Evolutionary conservation across 2,113 vertebrate species (phyloP).

Genomic region (Grantiella picta): DNA sequence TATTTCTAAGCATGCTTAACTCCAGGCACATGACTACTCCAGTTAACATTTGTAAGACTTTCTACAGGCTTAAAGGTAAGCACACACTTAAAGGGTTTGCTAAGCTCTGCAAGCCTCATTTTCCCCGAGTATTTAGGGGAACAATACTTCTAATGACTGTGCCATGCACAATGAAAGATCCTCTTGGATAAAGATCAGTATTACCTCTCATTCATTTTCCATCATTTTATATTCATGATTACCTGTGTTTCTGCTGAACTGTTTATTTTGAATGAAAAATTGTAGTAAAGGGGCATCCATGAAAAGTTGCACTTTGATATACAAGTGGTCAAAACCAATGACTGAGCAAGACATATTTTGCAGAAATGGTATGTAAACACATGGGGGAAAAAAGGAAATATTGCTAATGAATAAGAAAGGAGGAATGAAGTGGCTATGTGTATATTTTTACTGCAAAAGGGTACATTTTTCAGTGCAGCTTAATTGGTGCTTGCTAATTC

Average conservation of each 20-base stretch:
- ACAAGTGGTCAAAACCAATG: background rate
- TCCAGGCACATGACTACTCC: background rate
- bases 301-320: background rate
- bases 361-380: background rate
- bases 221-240: background rate
- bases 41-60: conserved; percentile 3
- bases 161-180: background rate
- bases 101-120: background rate
- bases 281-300: background rate
- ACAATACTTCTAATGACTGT: background rate
- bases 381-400: background rate
- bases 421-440: background rate
- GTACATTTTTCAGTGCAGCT: background rate
- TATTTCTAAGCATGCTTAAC: conserved; percentile 30
- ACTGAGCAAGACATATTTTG: background rate
- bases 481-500: background rate
- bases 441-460: background rate
- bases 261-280: background rate
- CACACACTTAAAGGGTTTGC: background rate
- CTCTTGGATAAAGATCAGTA: background rate
- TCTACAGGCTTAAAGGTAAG: conserved; percentile 15
- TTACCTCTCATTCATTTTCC: background rate
- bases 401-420: background rate
- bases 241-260: background rate
- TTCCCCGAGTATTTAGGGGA: background rate